Conservation (phyloP, 1,140 invertebrate genomes). For the Drosophila melanica region DNA sequence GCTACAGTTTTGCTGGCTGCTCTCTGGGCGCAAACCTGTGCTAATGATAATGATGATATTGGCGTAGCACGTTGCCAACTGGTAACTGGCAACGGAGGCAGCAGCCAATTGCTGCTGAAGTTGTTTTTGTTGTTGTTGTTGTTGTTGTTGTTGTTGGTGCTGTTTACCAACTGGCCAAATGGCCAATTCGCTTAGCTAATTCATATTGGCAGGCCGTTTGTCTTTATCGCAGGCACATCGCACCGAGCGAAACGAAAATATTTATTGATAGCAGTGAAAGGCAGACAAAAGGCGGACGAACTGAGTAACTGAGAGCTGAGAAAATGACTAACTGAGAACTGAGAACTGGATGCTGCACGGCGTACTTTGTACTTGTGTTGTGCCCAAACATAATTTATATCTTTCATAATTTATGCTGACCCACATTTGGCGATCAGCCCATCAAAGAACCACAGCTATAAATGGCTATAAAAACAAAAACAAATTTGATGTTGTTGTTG, state of each 20-base stretch:
- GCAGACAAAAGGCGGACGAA: conserved; percentile 32
- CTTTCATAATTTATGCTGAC: conserved; percentile 56
- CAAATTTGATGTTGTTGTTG: conserved; percentile 25
- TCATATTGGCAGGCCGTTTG: conserved; percentile 80
- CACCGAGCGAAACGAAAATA: conserved; percentile 57
- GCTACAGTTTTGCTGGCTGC: conserved; percentile 65
- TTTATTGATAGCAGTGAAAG: conserved; percentile 82
- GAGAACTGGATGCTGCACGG: conserved; percentile 7
- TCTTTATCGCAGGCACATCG: conserved; percentile 73
- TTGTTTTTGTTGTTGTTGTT: too few relatives aligned
- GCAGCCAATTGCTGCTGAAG: not conserved
- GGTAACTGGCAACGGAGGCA: conserved; percentile 4
- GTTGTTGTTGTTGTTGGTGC: conserved; percentile 33
- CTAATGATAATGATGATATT: conserved; percentile 82
- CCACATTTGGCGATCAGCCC: conserved; percentile 41
- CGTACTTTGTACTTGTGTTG: conserved; percentile 34
- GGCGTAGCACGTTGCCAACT: conserved; percentile 34
- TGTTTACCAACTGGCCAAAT: conserved; percentile 77
- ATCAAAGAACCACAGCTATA: conserved; percentile 31
- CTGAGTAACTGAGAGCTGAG: too few relatives aligned
- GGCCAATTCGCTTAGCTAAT: conserved; percentile 81
- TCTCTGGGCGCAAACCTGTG: conserved; percentile 61
- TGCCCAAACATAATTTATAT: conserved; percentile 44
- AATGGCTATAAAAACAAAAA: conserved; percentile 31
- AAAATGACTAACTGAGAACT: conserved; percentile 21